Evolutionary conservation across 2,113 vertebrate species (phyloP).

Genomic region (Pteropus alecto): DNA sequence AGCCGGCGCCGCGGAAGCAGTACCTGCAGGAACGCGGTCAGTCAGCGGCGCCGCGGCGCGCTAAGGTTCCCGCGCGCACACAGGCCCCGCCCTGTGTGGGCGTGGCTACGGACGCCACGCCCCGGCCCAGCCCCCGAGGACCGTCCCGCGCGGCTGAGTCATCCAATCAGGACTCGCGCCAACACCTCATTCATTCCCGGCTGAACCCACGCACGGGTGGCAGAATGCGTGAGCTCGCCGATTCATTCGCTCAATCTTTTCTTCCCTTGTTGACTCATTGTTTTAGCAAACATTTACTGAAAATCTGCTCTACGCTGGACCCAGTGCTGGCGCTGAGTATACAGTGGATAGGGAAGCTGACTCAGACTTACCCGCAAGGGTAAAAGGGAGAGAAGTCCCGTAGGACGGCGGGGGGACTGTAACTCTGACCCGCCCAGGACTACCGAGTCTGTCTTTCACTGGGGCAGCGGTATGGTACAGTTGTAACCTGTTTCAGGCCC

Average conservation of each 20-base stretch:
- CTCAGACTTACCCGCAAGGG: neutral
- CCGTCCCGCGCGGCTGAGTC: fast-evolving
- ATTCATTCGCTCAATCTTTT: neutral
- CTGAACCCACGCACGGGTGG: fast-evolving
- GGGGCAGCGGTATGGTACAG: neutral
- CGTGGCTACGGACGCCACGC: neutral
- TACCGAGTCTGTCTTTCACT: neutral
- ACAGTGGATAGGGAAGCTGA: neutral
- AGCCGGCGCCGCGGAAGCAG: neutral
- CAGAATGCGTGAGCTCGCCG: neutral
- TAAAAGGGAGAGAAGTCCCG: neutral
- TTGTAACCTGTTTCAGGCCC: neutral
- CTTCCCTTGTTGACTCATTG: neutral
- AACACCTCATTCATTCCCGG: fast-evolving
- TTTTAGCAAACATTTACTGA: neutral
- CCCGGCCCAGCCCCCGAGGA: fast-evolving
- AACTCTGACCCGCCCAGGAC: neutral
- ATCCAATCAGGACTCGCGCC: fast-evolving
- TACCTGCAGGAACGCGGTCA: neutral
- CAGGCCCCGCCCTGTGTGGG: neutral
- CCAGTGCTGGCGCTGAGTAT: neutral
- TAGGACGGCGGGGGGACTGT: neutral
- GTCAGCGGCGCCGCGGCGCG: fast-evolving
- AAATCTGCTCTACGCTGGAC: neutral
- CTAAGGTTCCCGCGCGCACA: constrained; percentile 42